A percentile compares a stretch with the other conserved stretches of the same genome.
Evolutionary conservation across 1,140 invertebrate genomes (phyloP).

Genomic region (Fopius arisanus): DNA sequence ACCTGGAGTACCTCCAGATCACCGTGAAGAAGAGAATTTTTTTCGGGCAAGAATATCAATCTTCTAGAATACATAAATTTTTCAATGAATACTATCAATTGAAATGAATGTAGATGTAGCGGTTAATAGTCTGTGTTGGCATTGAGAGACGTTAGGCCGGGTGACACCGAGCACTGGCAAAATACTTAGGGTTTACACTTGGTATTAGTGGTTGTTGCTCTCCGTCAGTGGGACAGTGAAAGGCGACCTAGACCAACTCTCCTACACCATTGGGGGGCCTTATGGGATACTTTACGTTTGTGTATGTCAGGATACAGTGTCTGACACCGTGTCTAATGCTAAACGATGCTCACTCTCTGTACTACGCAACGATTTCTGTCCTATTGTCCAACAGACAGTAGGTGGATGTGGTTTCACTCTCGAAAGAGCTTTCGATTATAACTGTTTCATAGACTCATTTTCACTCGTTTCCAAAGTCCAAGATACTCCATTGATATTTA

Average conservation of each 20-base stretch:
- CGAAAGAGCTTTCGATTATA: slow-evolving; percentile 27
- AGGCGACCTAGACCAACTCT: slow-evolving; percentile 60
- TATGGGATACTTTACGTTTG: background rate
- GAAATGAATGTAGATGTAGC: background rate
- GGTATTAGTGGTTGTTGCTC: slow-evolving; percentile 3
- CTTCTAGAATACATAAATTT: no score
- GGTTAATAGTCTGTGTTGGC: slow-evolving; percentile 33
- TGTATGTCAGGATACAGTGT: background rate
- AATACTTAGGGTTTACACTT: background rate
- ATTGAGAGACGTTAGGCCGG: slow-evolving; percentile 46
- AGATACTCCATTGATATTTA: background rate
- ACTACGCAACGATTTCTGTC: slow-evolving; percentile 2
- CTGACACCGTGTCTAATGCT: background rate
- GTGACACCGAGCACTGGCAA: slow-evolving; percentile 21
- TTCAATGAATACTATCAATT: no score
- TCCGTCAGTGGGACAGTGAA: slow-evolving; percentile 56
- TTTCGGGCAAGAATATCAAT: no score
- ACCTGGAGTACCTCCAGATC: no score
- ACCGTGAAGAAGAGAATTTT: no score
- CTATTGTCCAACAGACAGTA: slow-evolving; percentile 9
- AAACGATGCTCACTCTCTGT: background rate
- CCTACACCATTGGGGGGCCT: slow-evolving; percentile 23
- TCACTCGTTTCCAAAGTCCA: background rate
- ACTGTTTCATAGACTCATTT: background rate
- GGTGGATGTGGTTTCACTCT: slow-evolving; percentile 24